phyloP scores from a whole-genome alignment of 30 jellyfish, hydroid and myxozoan genomes.

The Aurelia aurita complex sp. Pacific region DNA sequence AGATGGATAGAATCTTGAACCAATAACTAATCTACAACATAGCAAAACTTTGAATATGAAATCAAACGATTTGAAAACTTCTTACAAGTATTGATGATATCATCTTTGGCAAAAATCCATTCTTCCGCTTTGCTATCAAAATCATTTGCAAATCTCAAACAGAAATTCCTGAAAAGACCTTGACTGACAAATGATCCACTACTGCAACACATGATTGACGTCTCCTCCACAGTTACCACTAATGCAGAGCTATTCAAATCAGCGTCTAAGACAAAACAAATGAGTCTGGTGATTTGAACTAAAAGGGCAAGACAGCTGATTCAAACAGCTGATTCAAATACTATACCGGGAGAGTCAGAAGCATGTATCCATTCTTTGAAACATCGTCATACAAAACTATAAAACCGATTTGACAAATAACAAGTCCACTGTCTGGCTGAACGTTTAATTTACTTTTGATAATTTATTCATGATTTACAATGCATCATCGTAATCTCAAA shows the following conservation, averaged over 20 bases:
- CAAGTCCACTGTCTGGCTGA: too few species aligned
- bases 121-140: conserved; percentile 71
- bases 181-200: conserved; percentile 96
- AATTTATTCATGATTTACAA: too few species aligned
- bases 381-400: too few species aligned
- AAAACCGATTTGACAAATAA: too few species aligned
- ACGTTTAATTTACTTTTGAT: too few species aligned
- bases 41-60: neutral
- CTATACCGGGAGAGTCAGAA: too few species aligned
- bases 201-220: conserved; percentile 93
- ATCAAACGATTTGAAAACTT: neutral
- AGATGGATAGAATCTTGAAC: too few species aligned
- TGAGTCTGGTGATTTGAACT: too few species aligned
- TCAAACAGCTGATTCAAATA: neutral
- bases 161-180: conserved; percentile 81
- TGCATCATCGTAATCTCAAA: too few species aligned
- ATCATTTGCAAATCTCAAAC: conserved; percentile 80
- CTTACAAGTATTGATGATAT: conserved; percentile 90
- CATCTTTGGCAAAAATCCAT: conserved; percentile 69
- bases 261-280: conserved; percentile 24
- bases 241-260: conserved; percentile 77
- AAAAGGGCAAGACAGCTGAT: neutral
- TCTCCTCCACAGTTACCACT: conserved; percentile 81
- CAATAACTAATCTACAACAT: too few species aligned
- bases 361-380: too few species aligned